Evolutionary conservation across 2,113 vertebrate species (phyloP).

Genomic region (Triplophysa rosa): DNA sequence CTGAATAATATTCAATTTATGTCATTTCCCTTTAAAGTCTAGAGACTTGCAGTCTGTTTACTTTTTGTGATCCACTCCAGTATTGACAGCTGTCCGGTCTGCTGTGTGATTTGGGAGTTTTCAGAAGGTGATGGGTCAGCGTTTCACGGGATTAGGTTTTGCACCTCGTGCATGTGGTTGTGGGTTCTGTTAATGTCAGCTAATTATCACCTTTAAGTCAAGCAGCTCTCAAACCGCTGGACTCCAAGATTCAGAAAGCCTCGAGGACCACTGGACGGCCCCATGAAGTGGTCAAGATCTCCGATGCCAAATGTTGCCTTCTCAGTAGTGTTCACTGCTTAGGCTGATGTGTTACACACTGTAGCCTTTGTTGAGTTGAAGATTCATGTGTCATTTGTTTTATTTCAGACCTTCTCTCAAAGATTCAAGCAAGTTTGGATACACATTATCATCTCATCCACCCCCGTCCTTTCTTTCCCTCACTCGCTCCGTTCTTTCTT

Average conservation of each 20-base stretch:
- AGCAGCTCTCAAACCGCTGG: background rate
- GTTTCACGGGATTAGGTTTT: background rate
- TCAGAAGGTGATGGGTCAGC: background rate
- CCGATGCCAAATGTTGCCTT: background rate
- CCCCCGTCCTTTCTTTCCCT: constrained; percentile 66
- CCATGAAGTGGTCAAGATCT: constrained; percentile 17
- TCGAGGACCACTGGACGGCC: background rate
- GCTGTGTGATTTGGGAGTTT: background rate
- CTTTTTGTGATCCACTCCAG: background rate
- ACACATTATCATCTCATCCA: background rate
- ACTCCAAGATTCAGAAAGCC: background rate
- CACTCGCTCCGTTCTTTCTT: constrained; percentile 73
- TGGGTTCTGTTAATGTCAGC: constrained; percentile 20
- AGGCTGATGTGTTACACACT: background rate
- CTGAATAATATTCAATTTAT: too few relatives aligned
- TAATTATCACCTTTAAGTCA: constrained; percentile 1
- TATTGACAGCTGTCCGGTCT: background rate
- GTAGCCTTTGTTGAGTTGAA: background rate
- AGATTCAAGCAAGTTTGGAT: too few relatives aligned
- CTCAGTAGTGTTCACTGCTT: background rate
- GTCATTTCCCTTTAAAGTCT: too few relatives aligned
- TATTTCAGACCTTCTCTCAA: too few relatives aligned
- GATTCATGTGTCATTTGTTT: background rate
- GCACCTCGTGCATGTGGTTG: background rate
- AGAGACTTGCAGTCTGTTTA: too few relatives aligned